Evolutionary conservation across 2,797 vertebrate genomes (phyloP).

Genomic region (Odontamblyopus rebecca): DNA sequence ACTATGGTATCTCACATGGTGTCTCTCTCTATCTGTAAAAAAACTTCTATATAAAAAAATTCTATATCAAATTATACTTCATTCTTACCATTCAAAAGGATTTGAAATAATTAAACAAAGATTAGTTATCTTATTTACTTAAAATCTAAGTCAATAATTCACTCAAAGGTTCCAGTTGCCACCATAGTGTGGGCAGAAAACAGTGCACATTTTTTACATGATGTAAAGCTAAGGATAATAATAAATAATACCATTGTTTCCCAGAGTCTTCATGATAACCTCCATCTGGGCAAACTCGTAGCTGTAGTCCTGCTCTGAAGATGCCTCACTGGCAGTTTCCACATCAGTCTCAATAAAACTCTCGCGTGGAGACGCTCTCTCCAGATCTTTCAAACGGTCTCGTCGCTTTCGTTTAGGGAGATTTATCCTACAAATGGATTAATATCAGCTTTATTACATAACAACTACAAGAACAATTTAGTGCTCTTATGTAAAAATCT

Average conservation of each 20-base stretch:
- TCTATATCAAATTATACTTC: too few relatives aligned
- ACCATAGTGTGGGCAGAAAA: background rate
- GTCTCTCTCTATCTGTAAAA: too few relatives aligned
- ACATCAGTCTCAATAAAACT: slow-evolving; percentile 84
- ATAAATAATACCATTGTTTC: slow-evolving; percentile 86
- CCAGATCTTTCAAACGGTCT: slow-evolving; percentile 92
- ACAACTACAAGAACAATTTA: background rate
- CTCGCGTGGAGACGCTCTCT: slow-evolving; percentile 82
- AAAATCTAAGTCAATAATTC: background rate
- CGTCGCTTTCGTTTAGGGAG: slow-evolving; percentile 91
- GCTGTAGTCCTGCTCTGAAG: slow-evolving; percentile 96
- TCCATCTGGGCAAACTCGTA: slow-evolving; percentile 99
- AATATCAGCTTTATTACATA: background rate
- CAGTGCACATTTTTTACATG: background rate
- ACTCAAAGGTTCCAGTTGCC: background rate
- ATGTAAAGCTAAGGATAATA: background rate
- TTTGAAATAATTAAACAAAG: background rate
- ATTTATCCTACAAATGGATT: slow-evolving; percentile 82
- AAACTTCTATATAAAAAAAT: too few relatives aligned
- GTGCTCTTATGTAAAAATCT: background rate
- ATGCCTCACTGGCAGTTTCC: slow-evolving; percentile 94
- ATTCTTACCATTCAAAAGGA: too few relatives aligned
- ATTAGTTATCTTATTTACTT: background rate
- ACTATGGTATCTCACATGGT: too few relatives aligned
- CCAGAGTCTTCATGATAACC: slow-evolving; percentile 98